Percentiles rank a stretch among this genome's conserved stretches.
These are phyloP conservation scores for Ormyrus nitidulus DNA, from an alignment of 2,888 invertebrate genomes.

Conservation along the genomic window DNA sequence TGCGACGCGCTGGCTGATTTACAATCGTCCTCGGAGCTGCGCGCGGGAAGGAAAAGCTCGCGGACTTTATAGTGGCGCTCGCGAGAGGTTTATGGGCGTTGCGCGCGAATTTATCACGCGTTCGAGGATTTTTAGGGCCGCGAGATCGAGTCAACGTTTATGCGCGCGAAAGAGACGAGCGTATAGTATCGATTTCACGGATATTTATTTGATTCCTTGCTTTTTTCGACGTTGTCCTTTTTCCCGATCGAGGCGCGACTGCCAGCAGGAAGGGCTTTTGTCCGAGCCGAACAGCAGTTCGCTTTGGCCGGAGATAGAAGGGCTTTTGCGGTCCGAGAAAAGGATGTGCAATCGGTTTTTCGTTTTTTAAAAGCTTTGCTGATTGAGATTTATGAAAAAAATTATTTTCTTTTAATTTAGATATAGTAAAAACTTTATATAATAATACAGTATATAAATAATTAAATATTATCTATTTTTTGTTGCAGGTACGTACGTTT, in stretches of 20 bases:
- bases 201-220: not conserved
- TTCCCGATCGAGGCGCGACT: not conserved
- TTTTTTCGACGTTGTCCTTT: not conserved
- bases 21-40: constrained; percentile 32
- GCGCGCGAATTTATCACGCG: constrained; percentile 50
- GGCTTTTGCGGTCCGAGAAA: no score
- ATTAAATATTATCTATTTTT: not conserved
- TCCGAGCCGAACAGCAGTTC: not conserved
- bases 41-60: constrained; percentile 38
- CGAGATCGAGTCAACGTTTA: constrained; percentile 28
- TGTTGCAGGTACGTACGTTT: constrained; percentile 21
- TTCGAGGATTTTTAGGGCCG: constrained; percentile 42
- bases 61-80: constrained; percentile 44
- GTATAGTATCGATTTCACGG: no score
- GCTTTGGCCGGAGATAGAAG: no score
- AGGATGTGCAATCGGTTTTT: no score
- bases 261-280: not conserved
- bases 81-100: constrained; percentile 39
- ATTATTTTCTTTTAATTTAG: not conserved
- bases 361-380: no score
- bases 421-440: not conserved
- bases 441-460: not conserved
- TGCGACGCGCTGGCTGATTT: constrained; percentile 49
- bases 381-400: not conserved
- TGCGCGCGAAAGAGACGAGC: not conserved